Evolutionary conservation across 2,888 invertebrate species (phyloP), one percentile per base, ranked within the genome.

Genomic region (Mythimna lalbum): DNA sequence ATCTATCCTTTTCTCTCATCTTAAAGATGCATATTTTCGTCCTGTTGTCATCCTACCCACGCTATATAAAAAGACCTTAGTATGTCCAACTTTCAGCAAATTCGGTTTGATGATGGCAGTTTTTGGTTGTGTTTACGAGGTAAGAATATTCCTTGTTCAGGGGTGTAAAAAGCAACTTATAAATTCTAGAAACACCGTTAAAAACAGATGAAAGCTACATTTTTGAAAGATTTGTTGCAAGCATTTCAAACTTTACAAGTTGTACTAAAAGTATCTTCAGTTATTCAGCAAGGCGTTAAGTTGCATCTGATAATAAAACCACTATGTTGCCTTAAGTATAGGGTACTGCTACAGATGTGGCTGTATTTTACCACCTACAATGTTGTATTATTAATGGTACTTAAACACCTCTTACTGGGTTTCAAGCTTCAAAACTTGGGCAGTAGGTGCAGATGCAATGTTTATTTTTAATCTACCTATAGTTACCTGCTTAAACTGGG

Each of bases 231-330:
- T 43, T 50, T 21, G 27, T 27, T 76, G 50, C 50, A 76, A 76
- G 9, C 43, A 52, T 57, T 59, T 76, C 14, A 14, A 76, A 52
- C 43, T 73, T 63, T 55, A 61, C 43, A 78, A 50, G 63, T 55
- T 50, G 60, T 47, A 71, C 60, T 71, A 60, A 78, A 76, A 39
- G 39, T 75, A 36, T 4, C 10, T 59, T 66, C 23, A 67, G 63
- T 80, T 63, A 80, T 76, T 74, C 76, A 76, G 49, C 21, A 50
- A 7, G n/a, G 53, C 66, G 53, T 73, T 73, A 53, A 59, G 57
- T 52, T 73, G 27, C 36, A 67, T 50, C 49, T 9, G 53, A 62
- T 62, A 53, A 52, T 77, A 77, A 77, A 77, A 55, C 23, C 39
- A 77, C 80, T 55, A 36, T 69, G 81, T 80, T 55, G 63, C 43